phyloP scores from a whole-genome alignment of 1,140 invertebrate genomes.

The Lethrus apterus region DNA sequence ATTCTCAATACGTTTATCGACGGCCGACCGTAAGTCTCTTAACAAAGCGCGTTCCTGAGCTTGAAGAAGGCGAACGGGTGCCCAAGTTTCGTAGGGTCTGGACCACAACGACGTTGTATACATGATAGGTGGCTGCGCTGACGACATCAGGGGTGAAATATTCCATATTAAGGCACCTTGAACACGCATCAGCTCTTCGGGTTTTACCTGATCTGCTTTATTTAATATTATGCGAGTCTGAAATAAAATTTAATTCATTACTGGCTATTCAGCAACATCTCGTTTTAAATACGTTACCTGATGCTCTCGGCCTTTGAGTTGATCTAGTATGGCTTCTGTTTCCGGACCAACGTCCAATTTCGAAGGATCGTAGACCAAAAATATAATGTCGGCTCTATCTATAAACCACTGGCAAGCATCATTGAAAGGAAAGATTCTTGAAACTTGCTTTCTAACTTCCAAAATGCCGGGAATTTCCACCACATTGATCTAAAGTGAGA shows the following conservation, averaged over 20 bases:
- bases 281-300: conserved; percentile 50
- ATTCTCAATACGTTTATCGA: conserved; percentile 85
- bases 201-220: conserved; percentile 89
- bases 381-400: conserved; percentile 90
- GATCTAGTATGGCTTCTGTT: conserved; percentile 87
- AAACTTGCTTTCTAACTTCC: conserved; percentile 88
- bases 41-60: conserved; percentile 85
- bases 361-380: conserved; percentile 89
- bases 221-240: conserved; percentile 86
- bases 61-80: conserved; percentile 66
- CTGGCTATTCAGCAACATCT: background rate
- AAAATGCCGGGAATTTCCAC: conserved; percentile 94
- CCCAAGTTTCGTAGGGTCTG: conserved; percentile 70
- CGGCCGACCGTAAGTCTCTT: conserved; percentile 72
- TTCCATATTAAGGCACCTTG: conserved; percentile 94
- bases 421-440: conserved; percentile 88
- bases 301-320: conserved; percentile 86
- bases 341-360: conserved; percentile 92
- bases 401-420: conserved; percentile 96
- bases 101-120: conserved; percentile 90
- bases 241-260: conserved; percentile 15
- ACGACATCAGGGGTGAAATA: conserved; percentile 89
- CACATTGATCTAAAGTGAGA: conserved; percentile 71
- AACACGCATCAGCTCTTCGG: conserved; percentile 86
- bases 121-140: conserved; percentile 88